phyloP scores from a whole-genome alignment of 2,797 vertebrate species.

The Peromyscus nudipes region DNA sequence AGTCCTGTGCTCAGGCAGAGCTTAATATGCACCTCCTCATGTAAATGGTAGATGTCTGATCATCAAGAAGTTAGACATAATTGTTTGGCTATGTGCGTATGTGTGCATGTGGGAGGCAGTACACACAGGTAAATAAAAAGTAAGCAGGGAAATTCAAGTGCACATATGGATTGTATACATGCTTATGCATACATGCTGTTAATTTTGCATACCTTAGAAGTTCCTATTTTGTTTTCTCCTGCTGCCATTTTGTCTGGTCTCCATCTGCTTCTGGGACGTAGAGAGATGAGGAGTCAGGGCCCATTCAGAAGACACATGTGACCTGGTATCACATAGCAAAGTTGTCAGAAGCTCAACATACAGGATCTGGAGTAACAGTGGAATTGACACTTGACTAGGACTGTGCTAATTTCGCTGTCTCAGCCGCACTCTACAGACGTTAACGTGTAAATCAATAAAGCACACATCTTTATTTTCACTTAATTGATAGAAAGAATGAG shows the following conservation, averaged over 20 bases:
- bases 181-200: not conserved
- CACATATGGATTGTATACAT: not conserved
- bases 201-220: not conserved
- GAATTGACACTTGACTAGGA: rapidly evolving
- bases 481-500: not conserved
- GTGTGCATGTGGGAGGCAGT: not conserved
- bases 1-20: not conserved
- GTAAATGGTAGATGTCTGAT: not conserved
- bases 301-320: rapidly evolving
- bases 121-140: not conserved
- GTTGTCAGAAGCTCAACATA: rapidly evolving
- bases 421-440: rapidly evolving
- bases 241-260: not conserved
- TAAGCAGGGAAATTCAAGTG: not conserved
- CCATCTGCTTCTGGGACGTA: not conserved
- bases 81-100: rapidly evolving
- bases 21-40: not conserved
- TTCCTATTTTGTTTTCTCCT: not conserved
- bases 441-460: too few relatives aligned
- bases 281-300: rapidly evolving
- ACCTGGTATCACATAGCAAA: not conserved
- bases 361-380: too few relatives aligned
- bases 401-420: rapidly evolving
- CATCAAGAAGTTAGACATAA: not conserved
- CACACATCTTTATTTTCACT: not conserved